These are phyloP conservation scores for Sminthopsis crassicaudata DNA, from an alignment of 2,113 vertebrate species.

Conservation along the genomic window DNA sequence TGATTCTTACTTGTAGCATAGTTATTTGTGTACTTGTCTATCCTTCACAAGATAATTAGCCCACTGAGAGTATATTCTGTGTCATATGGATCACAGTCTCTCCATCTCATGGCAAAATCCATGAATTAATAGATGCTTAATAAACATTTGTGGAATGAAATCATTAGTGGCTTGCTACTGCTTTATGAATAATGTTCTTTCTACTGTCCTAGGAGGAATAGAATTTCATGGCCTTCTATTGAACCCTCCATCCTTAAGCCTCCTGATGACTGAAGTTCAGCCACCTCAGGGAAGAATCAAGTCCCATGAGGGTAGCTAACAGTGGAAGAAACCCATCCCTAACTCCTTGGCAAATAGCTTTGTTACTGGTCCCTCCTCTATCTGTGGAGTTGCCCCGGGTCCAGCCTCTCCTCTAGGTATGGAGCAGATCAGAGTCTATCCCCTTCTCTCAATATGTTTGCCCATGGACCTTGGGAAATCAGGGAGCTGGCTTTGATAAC, in stretches of 20 bases:
- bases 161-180: background rate
- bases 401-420: background rate
- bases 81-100: background rate
- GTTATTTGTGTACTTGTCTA: background rate
- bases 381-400: background rate
- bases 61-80: background rate
- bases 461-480: background rate
- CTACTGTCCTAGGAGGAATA: background rate
- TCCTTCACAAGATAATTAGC: background rate
- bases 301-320: background rate
- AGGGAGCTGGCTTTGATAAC: background rate
- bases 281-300: background rate
- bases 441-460: background rate
- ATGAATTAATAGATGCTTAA: background rate
- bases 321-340: background rate
- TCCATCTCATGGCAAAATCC: background rate
- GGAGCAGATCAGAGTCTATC: background rate
- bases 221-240: background rate
- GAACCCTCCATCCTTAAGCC: background rate
- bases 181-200: background rate
- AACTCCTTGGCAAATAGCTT: background rate
- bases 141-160: background rate
- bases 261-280: background rate
- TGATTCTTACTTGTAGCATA: background rate
- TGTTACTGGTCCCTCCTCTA: background rate